Base-by-base conservation (phyloP, 2,888 invertebrate species). In the Pyrgus malvae region DNA sequence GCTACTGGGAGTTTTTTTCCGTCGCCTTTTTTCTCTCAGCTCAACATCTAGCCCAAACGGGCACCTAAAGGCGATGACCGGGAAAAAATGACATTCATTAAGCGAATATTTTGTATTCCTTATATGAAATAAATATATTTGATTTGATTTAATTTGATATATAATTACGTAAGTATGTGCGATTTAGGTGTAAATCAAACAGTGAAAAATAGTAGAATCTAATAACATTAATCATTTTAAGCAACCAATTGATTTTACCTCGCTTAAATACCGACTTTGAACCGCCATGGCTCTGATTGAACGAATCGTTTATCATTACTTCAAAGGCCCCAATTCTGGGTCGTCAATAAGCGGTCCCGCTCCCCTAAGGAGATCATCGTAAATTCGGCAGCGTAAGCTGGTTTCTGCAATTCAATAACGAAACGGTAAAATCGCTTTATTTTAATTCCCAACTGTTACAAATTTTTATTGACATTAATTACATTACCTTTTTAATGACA, bases 311-410 rank as follows among this genome's bases (percentile, higher is more conserved):
- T 37, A 16, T 37, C 17, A 37, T 37, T 37, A 37, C 37, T 37
- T 37, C 37, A 37, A 37, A 37, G 37, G 37, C 19, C n/a, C 37
- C 37, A 37, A 37, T 37, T 37, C 11, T 16, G 19, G 35, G 37
- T 37, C 37, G 37, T 19, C 37, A 19, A 37, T 37, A 59, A 61
- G 55, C 55, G 62, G 35, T 37, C 17, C 17, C 17, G 37, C 17
- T 37, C 37, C 17, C 37, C 37, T 19, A 19, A 27, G 23, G 40
- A 40, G 40, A 40, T 23, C 16, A 23, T 38, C 38, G 38, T 38
- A 40, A 40, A 23, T 23, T 40, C 40, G 23, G 11, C 40, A 40
- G 21, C 40, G 40, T 12, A 40, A 12, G 19, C 38, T 23, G 12
- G 12, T 12, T 40, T 9, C 40, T 23, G 23, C 23, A 40, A 41